Percentiles rank a stretch among this genome's conserved stretches.
Evolutionary conservation across 2,888 invertebrate species (phyloP).

Genomic region (Yponomeuta malinellus): DNA sequence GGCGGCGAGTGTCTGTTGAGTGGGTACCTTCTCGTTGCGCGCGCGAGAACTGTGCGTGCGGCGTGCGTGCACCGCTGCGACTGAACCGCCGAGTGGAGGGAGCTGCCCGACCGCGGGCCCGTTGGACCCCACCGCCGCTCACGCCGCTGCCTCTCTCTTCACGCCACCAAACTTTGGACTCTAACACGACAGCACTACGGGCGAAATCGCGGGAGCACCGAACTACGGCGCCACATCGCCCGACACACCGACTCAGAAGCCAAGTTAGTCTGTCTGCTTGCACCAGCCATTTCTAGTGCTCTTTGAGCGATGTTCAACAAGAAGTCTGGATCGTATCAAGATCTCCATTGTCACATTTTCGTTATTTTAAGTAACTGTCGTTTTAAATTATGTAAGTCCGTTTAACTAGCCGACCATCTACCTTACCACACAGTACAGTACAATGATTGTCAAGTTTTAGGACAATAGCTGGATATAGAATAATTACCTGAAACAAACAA

Average conservation of each 20-base stretch:
- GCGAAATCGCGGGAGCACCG: slow-evolving; percentile 65
- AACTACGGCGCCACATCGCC: slow-evolving; percentile 51
- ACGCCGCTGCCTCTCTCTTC: slow-evolving; percentile 53
- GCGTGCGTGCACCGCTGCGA: slow-evolving; percentile 75
- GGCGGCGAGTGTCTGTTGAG: slow-evolving; percentile 33
- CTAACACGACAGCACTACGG: slow-evolving; percentile 64
- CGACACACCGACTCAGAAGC: slow-evolving; percentile 18
- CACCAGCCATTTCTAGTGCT: background rate
- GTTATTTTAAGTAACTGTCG: too few relatives aligned
- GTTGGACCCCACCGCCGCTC: slow-evolving; percentile 26
- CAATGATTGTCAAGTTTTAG: slow-evolving; percentile 1
- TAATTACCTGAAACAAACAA: slow-evolving; percentile 62
- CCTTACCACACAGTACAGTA: slow-evolving; percentile 4
- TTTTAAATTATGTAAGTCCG: too few relatives aligned
- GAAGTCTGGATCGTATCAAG: background rate
- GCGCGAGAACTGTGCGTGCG: slow-evolving; percentile 75
- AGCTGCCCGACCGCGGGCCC: slow-evolving; percentile 23
- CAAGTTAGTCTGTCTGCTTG: slow-evolving; percentile 12
- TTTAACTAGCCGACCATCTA: background rate
- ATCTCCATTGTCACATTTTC: too few relatives aligned
- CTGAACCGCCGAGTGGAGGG: slow-evolving; percentile 50
- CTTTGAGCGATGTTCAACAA: background rate
- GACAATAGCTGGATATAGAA: background rate
- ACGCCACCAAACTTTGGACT: slow-evolving; percentile 56
- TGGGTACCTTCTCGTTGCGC: slow-evolving; percentile 70